These are phyloP conservation scores for Propsilocerus akamusi DNA, from an alignment of 1,140 invertebrate species.

Conservation along the genomic window DNA sequence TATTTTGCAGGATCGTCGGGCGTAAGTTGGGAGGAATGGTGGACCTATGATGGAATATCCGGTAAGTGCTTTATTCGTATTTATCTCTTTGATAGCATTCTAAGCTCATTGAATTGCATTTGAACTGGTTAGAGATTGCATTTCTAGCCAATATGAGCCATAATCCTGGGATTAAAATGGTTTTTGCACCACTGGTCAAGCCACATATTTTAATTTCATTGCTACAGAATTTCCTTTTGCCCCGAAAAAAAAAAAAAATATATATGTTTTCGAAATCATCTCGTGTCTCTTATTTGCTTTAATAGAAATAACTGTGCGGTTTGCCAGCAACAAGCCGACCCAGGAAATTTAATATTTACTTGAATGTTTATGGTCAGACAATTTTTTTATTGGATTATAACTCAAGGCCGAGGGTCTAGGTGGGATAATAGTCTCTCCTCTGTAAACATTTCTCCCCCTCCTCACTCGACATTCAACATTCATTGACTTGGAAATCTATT, in stretches of 20 bases:
- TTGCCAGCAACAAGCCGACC: no score
- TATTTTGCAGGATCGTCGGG: slow-evolving; percentile 30
- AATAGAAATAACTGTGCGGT: no score
- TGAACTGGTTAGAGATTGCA: background rate
- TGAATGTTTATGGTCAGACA: no score
- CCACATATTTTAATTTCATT: background rate
- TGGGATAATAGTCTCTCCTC: background rate
- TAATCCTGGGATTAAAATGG: no score
- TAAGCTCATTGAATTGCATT: background rate
- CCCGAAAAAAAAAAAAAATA: no score
- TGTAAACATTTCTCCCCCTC: background rate
- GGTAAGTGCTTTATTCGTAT: slow-evolving; percentile 34
- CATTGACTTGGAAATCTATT: background rate
- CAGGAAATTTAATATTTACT: background rate
- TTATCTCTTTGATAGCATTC: background rate
- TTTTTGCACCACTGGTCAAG: no score
- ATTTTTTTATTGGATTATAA: no score
- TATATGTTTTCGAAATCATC: no score
- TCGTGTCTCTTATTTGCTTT: no score
- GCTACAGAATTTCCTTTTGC: no score
- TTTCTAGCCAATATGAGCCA: no score
- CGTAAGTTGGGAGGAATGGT: slow-evolving; percentile 86
- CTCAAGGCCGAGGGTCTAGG: no score
- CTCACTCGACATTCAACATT: background rate
- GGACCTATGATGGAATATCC: slow-evolving; percentile 85